Base-by-base conservation (phyloP, 2,113 vertebrate species). In the Cranoglanis bouderius region DNA sequence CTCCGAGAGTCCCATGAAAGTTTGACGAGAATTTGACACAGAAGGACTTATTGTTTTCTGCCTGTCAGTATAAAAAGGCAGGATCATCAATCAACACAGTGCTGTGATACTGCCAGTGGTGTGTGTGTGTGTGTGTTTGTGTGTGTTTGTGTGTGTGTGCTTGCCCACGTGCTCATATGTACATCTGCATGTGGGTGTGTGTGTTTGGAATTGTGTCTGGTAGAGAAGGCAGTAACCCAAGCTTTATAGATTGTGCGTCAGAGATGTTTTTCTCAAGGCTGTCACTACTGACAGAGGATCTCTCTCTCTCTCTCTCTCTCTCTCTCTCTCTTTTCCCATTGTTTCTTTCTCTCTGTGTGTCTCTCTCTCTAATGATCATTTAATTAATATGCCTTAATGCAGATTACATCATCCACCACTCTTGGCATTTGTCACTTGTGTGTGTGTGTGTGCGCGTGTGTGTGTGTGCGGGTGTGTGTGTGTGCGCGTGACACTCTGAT, bases 11-110 rank as follows among this genome's bases (percentile, higher is more conserved):
- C 91, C 82, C 57, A 93, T 95, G 83, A 94, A 93, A 93, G 83
- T 95, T 93, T 92, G 90, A 94, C 32, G 90, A 93, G 94, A 94
- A 93, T 90, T 90, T 91, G 93, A 95, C 91, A 89, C 93, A 81
- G n/a, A 67, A 55, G 32, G 26, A 75, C 75, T 63, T 87, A 74
- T 84, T 88, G 89, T 90, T 57, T 82, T 87, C 59, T 85, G 59
- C 7, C 59, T 90, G 89, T 84, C 57, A 74, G 24, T 35, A 29
- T 57, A 75, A 59, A 86, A 86, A 86, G 85, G 24, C 67, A 87
- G 57, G 57, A 51, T 81, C 43, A 67, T 87, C 75, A 49, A 51
- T 81, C 29, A 81, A 13, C 40, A 32, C 18, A 51, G 55, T 21
- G 40, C 43, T 87, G 43, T 72, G 18, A 32, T 67, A 70, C 14